Percentiles rank a stretch among this genome's conserved stretches.
Conservation (phyloP, 1,140 invertebrate species). For the Penaeus indicus region DNA sequence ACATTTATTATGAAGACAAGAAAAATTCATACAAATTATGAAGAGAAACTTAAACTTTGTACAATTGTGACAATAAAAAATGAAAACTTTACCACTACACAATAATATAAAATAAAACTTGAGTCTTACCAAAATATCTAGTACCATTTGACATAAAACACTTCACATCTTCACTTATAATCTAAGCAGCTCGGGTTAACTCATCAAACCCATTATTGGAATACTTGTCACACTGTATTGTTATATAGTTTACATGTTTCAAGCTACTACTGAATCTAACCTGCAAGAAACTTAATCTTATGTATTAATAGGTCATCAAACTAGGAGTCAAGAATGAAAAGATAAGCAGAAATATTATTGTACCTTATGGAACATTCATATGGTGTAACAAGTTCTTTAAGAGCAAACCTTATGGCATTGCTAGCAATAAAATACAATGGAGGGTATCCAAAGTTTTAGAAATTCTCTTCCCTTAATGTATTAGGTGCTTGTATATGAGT, state of each 20-base stretch:
- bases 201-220: slow-evolving; percentile 40
- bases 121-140: slow-evolving; percentile 48
- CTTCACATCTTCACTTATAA: slow-evolving; percentile 52
- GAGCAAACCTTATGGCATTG: slow-evolving; percentile 6
- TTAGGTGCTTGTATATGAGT: slow-evolving; percentile 11
- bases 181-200: slow-evolving; percentile 40
- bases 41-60: slow-evolving; percentile 51
- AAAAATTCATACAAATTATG: slow-evolving; percentile 53
- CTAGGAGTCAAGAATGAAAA: no score
- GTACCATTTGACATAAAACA: slow-evolving; percentile 55
- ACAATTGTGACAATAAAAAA: slow-evolving; percentile 39
- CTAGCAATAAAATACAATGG: slow-evolving; percentile 41
- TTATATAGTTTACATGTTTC: slow-evolving; percentile 39
- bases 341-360: not conserved
- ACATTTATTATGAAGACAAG: slow-evolving; percentile 53
- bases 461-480: slow-evolving; percentile 15
- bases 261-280: not conserved
- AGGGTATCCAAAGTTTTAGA: slow-evolving; percentile 26
- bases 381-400: slow-evolving; percentile 1
- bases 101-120: slow-evolving; percentile 46
- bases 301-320: slow-evolving; percentile 27
- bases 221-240: slow-evolving; percentile 47
- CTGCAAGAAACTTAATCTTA: slow-evolving; percentile 17
- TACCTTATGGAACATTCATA: slow-evolving; percentile 16
- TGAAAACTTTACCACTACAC: slow-evolving; percentile 9